Conservation (phyloP, 2,888 invertebrate genomes). For the Parnassius orleans region DNA sequence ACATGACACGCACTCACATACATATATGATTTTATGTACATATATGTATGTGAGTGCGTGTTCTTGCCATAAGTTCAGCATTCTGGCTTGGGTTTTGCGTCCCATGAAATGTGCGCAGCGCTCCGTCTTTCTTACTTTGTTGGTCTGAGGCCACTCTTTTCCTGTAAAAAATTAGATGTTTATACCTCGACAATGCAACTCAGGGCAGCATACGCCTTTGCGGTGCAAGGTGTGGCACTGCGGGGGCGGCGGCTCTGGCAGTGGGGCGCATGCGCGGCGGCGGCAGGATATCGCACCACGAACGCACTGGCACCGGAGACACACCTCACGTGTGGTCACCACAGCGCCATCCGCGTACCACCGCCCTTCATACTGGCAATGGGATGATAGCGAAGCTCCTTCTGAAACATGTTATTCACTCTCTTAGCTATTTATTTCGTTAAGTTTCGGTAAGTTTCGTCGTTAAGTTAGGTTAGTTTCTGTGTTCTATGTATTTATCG, state of each 20-base stretch:
- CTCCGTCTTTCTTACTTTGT: too few relatives aligned
- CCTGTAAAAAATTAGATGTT: too few relatives aligned
- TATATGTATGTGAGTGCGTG: too few relatives aligned
- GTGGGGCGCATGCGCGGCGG: constrained; percentile 87
- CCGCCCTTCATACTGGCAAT: constrained; percentile 86
- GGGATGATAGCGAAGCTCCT: constrained; percentile 31
- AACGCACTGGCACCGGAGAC: constrained; percentile 88
- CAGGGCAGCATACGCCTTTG: constrained; percentile 87
- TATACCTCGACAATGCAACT: constrained; percentile 86
- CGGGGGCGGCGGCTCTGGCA: constrained; percentile 87
- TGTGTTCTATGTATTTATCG: too few relatives aligned
- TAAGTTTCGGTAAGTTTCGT: too few relatives aligned
- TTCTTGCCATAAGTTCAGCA: too few relatives aligned
- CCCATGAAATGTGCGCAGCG: too few relatives aligned
- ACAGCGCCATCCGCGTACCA: constrained; percentile 84
- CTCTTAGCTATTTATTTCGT: background rate
- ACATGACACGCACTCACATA: too few relatives aligned
- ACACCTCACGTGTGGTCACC: constrained; percentile 87
- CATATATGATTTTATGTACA: too few relatives aligned
- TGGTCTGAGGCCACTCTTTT: too few relatives aligned
- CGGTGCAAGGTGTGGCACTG: constrained; percentile 87
- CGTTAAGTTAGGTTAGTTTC: too few relatives aligned
- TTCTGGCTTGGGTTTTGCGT: too few relatives aligned
- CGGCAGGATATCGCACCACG: constrained; percentile 88
- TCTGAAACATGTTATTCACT: constrained; percentile 23